Conservation (phyloP, 2,888 invertebrate species). For the Phortica magna region DNA sequence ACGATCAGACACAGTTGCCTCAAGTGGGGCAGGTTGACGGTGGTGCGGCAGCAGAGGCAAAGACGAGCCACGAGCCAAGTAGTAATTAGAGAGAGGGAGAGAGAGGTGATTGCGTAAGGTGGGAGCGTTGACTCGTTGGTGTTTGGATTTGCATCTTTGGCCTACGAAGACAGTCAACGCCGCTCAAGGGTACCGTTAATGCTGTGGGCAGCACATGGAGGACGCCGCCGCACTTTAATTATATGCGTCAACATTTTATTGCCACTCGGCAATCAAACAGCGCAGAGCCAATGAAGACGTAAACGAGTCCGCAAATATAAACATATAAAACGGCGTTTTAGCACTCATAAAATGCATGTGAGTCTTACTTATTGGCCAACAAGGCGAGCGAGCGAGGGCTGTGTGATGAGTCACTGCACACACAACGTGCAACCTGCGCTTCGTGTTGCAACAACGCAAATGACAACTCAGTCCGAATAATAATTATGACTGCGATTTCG, state of each 20-base stretch:
- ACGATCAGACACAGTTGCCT: constrained; percentile 36
- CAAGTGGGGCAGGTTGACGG: background rate
- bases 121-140: background rate
- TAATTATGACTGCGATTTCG: constrained; percentile 68
- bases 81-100: constrained; percentile 25
- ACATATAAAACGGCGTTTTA: constrained; percentile 10
- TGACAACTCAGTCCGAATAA: constrained; percentile 34
- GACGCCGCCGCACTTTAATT: constrained; percentile 22
- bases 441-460: constrained; percentile 58
- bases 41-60: constrained; percentile 16
- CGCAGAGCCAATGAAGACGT: background rate
- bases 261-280: background rate
- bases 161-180: background rate
- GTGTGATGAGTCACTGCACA: background rate
- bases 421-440: background rate
- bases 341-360: constrained; percentile 50
- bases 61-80: constrained; percentile 33
- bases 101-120: constrained; percentile 11
- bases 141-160: background rate
- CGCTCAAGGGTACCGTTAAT: background rate
- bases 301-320: background rate
- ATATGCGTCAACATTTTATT: constrained; percentile 8
- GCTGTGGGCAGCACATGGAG: too few species aligned
- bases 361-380: constrained; percentile 64
- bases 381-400: constrained; percentile 56